phyloP scores from a whole-genome alignment of 2,888 invertebrate species.

The Calliopum simillimum region DNA sequence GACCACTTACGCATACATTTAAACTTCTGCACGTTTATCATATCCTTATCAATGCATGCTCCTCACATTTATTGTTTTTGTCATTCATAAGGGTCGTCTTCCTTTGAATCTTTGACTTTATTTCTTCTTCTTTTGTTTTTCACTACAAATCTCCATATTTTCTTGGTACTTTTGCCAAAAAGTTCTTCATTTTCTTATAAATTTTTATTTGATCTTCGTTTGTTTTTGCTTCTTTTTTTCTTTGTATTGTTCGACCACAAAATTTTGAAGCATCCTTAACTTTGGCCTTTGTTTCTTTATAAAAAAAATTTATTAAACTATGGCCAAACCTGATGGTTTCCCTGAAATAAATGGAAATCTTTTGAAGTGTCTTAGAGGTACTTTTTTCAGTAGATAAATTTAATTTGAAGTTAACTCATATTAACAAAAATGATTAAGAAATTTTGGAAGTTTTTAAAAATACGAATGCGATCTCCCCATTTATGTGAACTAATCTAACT shows the following conservation, averaged over 20 bases:
- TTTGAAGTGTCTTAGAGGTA: no score
- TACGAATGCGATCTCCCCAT: no score
- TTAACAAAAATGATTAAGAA: no score
- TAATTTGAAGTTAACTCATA: no score
- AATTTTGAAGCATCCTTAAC: no score
- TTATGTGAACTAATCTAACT: no score
- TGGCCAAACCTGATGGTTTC: no score
- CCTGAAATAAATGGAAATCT: no score
- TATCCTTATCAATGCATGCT: slow-evolving; percentile 27
- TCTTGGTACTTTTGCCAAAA: neutral
- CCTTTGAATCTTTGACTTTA: neutral
- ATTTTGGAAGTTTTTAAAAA: no score
- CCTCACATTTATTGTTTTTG: slow-evolving; percentile 25
- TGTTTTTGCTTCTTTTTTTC: neutral
- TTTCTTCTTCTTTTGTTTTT: neutral
- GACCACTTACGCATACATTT: slow-evolving; percentile 3
- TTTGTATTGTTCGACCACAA: slow-evolving; percentile 11
- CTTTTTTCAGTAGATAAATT: no score
- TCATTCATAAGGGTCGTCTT: slow-evolving; percentile 20
- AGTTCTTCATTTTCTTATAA: neutral
- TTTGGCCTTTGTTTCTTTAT: no score
- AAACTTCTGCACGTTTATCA: neutral
- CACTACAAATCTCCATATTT: slow-evolving; percentile 4
- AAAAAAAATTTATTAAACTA: no score
- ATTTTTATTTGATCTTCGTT: neutral